Evolutionary conservation across 2,113 vertebrate species (phyloP), one percentile per base, ranked within the genome.

Genomic region (Onychorhynchus coronatus): DNA sequence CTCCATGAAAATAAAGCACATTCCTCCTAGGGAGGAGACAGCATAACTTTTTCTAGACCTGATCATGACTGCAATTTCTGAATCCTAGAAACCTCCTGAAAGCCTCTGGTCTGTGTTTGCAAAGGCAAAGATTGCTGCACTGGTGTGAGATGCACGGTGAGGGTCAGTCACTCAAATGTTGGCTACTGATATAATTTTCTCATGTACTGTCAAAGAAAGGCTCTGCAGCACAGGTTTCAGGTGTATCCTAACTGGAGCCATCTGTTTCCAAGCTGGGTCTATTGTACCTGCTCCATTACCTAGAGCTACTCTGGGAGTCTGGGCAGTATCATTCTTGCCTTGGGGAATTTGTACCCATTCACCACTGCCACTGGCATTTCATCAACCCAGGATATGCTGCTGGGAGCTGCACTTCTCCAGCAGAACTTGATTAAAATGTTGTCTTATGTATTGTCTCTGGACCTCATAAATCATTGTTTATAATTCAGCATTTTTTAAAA

Each of bases 121-220:
- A 83, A 81, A 83, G 21, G 20, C 20, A 49, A 42, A 39, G 14
- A 61, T 41, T 63, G 30, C 21, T 53, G 49, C 46, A 22, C 5
- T 20, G 14, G 1, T 53, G 7, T 65, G 61, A 68, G 28, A 31
- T 16, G 6, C 10, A 28, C 1, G 0, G 6, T 33, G 42, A 66
- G 72, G 22, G 28, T 44, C 19, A 74, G 7, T 49, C n/a, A 31
- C 35, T 52, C 79, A 58, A 47, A 55, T 6, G 5, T 3, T n/a
- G 16, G 9, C 28, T 76, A 14, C 49, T 84, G 53, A 37, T 46
- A 50, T 3, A 63, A 6, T 67, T 91, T 77, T 53, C 21, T 44
- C 72, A 71, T 63, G 24, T 33, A 6, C 9, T 70, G 22, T 20
- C n/a, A 47, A 61, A 67, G 8, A 59, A 66, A 21, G 14, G 9